Evolutionary conservation across 2,888 invertebrate species (phyloP).

Genomic region (Oxyscelio sp.): DNA sequence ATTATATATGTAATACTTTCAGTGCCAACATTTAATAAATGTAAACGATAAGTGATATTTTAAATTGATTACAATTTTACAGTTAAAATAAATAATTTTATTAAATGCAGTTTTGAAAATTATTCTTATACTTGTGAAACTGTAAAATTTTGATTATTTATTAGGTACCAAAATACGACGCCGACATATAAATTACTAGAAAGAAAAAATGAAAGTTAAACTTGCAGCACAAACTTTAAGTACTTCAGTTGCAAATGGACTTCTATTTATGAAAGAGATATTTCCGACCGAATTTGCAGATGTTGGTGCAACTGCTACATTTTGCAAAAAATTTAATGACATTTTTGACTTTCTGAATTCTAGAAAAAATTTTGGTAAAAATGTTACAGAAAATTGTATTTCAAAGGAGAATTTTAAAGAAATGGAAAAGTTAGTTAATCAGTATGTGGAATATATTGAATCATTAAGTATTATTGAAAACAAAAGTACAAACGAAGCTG

Average conservation of each 20-base stretch:
- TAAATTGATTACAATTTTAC: background rate
- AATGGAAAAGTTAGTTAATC: constrained; percentile 27
- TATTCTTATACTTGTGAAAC: constrained; percentile 19
- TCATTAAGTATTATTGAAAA: constrained; percentile 40
- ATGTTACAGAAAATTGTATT: background rate
- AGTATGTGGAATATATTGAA: constrained; percentile 29
- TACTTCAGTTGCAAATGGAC: constrained; percentile 26
- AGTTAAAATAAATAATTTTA: constrained; percentile 16
- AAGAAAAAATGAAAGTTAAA: constrained; percentile 19
- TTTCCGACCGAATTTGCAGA: background rate
- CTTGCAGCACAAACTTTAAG: constrained; percentile 19
- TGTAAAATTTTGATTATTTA: constrained; percentile 5
- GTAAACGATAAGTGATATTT: too few relatives aligned
- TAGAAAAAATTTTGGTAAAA: constrained; percentile 7
- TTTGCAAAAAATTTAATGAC: constrained; percentile 16
- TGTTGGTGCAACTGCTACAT: constrained; percentile 14
- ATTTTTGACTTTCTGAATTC: constrained; percentile 7
- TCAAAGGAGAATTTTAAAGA: constrained; percentile 7
- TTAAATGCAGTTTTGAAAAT: constrained; percentile 37
- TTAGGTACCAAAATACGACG: constrained; percentile 33
- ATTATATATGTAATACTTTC: too few relatives aligned
- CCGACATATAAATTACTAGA: constrained; percentile 19
- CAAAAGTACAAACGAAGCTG: background rate
- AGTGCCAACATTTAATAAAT: too few relatives aligned
- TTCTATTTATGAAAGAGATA: background rate